Conservation (phyloP, 35 echinoderm and acorn worm genomes). For the Heliocidaris erythrogramma region DNA sequence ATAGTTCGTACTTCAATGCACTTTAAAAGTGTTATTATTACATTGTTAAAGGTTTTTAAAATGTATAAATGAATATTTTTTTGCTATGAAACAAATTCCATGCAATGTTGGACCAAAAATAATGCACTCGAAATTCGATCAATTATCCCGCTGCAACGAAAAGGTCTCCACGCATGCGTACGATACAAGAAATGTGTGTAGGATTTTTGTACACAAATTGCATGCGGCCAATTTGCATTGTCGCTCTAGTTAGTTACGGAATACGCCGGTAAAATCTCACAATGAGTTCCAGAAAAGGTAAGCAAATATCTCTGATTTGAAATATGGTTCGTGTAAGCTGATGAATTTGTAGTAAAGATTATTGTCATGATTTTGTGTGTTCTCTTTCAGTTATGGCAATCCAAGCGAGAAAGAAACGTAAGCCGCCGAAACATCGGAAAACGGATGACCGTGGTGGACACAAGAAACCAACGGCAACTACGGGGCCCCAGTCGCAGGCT, state of each 20-base stretch:
- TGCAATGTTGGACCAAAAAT: not conserved
- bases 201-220: not conserved
- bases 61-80: too few relatives aligned
- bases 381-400: slow-evolving; percentile 54
- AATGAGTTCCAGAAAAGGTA: slow-evolving; percentile 61
- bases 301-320: not conserved
- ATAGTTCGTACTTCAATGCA: too few relatives aligned
- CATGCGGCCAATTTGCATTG: not conserved
- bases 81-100: too few relatives aligned
- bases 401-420: slow-evolving; percentile 60
- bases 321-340: not conserved
- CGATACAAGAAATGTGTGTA: not conserved
- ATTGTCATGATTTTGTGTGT: not conserved
- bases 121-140: not conserved
- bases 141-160: not conserved
- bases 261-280: not conserved
- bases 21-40: too few relatives aligned
- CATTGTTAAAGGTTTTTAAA: too few relatives aligned
- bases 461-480: slow-evolving; percentile 34
- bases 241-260: not conserved
- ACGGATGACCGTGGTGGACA: slow-evolving; percentile 37
- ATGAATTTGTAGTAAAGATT: not conserved
- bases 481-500: slow-evolving; percentile 10
- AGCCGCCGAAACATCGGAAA: slow-evolving; percentile 55
- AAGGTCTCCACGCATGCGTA: slow-evolving; percentile 6